phyloP scores from a whole-genome alignment of 2,797 vertebrate species.

The Aldrovandia affinis region DNA sequence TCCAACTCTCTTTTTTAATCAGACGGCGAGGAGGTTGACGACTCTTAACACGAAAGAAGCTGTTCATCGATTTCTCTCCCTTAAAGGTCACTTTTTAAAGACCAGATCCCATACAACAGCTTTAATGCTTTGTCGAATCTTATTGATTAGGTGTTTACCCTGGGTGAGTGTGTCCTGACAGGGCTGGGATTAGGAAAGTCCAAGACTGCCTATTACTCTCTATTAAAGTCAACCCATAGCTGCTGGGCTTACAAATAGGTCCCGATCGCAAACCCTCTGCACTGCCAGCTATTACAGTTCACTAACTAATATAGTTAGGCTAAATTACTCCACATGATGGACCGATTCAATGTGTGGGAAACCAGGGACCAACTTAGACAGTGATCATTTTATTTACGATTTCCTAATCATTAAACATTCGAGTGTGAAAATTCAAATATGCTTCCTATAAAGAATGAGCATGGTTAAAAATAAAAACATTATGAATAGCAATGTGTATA shows the following conservation, averaged over 20 bases:
- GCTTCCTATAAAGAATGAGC: too few relatives aligned
- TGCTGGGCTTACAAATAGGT: slow-evolving; percentile 26
- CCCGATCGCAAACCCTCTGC: slow-evolving; percentile 9
- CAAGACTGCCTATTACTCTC: slow-evolving; percentile 39
- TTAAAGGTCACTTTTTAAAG: slow-evolving; percentile 42
- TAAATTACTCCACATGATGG: not conserved
- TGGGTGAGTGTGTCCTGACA: slow-evolving; percentile 21
- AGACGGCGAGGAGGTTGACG: not conserved
- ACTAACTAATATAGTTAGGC: slow-evolving; percentile 21
- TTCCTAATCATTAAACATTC: not conserved
- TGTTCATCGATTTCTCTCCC: slow-evolving; percentile 42
- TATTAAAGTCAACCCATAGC: slow-evolving; percentile 32
- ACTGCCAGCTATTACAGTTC: not conserved
- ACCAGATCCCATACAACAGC: slow-evolving; percentile 36
- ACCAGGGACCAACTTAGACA: too few relatives aligned
- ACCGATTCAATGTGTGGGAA: slow-evolving; percentile 14
- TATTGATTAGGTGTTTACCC: slow-evolving; percentile 45
- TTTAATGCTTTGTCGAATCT: slow-evolving; percentile 41
- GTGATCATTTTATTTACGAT: not conserved
- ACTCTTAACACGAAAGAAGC: slow-evolving; percentile 26
- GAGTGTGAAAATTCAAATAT: too few relatives aligned
- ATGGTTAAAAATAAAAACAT: too few relatives aligned
- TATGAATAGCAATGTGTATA: too few relatives aligned
- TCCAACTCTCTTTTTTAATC: slow-evolving; percentile 19
- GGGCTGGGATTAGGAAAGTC: slow-evolving; percentile 35